These are phyloP conservation scores for Drosophila athabasca DNA, from an alignment of 1,140 invertebrate species.

Conservation along the genomic window DNA sequence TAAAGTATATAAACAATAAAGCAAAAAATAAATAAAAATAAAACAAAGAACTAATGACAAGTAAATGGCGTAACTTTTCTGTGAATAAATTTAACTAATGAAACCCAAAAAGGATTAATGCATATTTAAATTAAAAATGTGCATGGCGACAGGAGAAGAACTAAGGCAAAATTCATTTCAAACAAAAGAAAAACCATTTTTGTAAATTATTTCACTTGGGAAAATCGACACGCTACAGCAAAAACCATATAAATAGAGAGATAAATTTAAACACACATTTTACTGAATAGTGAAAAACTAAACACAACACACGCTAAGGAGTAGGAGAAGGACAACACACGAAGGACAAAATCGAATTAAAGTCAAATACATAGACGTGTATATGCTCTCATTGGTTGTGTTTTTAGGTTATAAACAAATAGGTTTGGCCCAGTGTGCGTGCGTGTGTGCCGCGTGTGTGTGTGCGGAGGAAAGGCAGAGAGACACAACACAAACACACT, in stretches of 20 bases:
- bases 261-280: conserved; percentile 41
- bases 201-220: conserved; percentile 82
- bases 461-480: conserved; percentile 5
- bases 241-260: conserved; percentile 62
- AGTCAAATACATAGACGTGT: conserved; percentile 79
- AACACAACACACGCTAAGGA: conserved; percentile 8
- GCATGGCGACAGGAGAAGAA: conserved; percentile 37
- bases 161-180: conserved; percentile 62
- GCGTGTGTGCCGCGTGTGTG: conserved; percentile 20
- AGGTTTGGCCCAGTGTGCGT: conserved; percentile 56
- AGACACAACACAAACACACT: conserved; percentile 38
- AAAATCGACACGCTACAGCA: conserved; percentile 79
- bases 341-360: conserved; percentile 61
- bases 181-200: conserved; percentile 63
- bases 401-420: conserved; percentile 83
- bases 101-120: conserved; percentile 44
- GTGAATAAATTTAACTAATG: conserved; percentile 72
- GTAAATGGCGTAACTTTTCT: conserved; percentile 81
- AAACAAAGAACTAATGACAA: conserved; percentile 69
- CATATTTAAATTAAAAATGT: conserved; percentile 57
- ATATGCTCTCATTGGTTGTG: conserved; percentile 84
- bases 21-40: conserved; percentile 46
- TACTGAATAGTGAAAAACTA: conserved; percentile 48
- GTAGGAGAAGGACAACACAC: conserved; percentile 42
- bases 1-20: conserved; percentile 47